phyloP scores from a whole-genome alignment of 2,888 invertebrate species.

The Pemphredon lugubris region DNA sequence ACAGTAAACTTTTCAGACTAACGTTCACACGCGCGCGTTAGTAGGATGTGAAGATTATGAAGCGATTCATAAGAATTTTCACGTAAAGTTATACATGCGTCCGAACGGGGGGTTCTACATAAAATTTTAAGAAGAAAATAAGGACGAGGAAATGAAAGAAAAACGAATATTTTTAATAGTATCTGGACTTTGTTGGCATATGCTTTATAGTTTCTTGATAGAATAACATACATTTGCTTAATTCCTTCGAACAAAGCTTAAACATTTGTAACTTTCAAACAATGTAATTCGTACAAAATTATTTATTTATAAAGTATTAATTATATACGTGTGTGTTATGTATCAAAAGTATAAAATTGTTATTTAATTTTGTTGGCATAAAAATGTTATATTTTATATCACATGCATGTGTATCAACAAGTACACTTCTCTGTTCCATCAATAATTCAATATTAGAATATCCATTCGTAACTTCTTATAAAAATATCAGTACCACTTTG shows the following conservation, averaged over 20 bases:
- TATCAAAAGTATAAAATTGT: slow-evolving; percentile 72
- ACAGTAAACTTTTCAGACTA: slow-evolving; percentile 1
- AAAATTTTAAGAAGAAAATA: no score
- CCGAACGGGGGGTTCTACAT: no score
- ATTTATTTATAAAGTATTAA: slow-evolving; percentile 62
- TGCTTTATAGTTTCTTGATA: no score
- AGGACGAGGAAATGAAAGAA: no score
- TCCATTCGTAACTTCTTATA: slow-evolving; percentile 6
- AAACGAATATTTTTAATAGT: no score
- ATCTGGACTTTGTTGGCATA: no score
- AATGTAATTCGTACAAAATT: slow-evolving; percentile 24
- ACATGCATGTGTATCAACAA: slow-evolving; percentile 47
- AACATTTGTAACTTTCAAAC: no score
- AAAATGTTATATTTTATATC: slow-evolving; percentile 49
- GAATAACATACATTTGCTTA: no score
- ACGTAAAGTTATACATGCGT: no score
- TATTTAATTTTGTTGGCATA: slow-evolving; percentile 49
- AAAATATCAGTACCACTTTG: slow-evolving; percentile 19
- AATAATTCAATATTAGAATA: slow-evolving; percentile 19
- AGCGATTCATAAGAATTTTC: slow-evolving; percentile 2
- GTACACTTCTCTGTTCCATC: slow-evolving; percentile 1
- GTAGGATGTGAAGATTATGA: slow-evolving; percentile 29
- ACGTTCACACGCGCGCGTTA: not conserved
- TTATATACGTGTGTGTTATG: slow-evolving; percentile 34
- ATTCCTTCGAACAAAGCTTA: no score